Evolutionary conservation across 1,140 invertebrate genomes (phyloP).

Genomic region (Trinorchestia longiramus): DNA sequence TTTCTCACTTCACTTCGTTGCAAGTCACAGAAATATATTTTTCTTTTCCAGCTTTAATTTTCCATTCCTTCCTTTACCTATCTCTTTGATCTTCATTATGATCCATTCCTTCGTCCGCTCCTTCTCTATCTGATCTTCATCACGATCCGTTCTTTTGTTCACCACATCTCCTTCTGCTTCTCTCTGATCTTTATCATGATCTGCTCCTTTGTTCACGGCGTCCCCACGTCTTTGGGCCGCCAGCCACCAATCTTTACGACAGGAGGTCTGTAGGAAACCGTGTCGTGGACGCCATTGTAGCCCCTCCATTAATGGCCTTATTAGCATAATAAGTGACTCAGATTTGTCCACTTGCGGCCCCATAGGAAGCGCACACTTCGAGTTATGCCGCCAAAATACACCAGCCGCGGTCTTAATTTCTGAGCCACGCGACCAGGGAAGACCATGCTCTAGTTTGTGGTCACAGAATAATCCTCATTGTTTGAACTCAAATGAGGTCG

Average conservation of each 20-base stretch:
- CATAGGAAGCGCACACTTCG: conserved; percentile 50
- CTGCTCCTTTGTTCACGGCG: background rate
- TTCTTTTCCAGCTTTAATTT: background rate
- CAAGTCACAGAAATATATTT: background rate
- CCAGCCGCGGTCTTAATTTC: conserved; percentile 10
- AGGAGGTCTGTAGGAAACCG: conserved; percentile 12
- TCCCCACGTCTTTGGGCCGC: background rate
- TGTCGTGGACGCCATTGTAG: conserved; percentile 30
- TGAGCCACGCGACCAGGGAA: background rate
- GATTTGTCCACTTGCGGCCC: conserved; percentile 49
- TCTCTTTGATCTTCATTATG: background rate
- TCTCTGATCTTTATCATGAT: background rate
- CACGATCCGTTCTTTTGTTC: background rate
- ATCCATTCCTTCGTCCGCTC: background rate
- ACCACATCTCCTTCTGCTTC: background rate
- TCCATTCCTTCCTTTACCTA: background rate
- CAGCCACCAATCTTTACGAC: conserved; percentile 19
- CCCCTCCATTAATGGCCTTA: conserved; percentile 47
- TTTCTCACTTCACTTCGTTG: background rate
- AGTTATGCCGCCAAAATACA: conserved; percentile 50
- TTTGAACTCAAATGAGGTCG: background rate
- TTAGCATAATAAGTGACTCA: conserved; percentile 52
- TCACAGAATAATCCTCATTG: background rate
- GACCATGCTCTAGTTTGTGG: background rate
- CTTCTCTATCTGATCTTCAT: background rate